Evolutionary conservation across 2,113 vertebrate genomes (phyloP).

Genomic region (Casuarius casuarius): DNA sequence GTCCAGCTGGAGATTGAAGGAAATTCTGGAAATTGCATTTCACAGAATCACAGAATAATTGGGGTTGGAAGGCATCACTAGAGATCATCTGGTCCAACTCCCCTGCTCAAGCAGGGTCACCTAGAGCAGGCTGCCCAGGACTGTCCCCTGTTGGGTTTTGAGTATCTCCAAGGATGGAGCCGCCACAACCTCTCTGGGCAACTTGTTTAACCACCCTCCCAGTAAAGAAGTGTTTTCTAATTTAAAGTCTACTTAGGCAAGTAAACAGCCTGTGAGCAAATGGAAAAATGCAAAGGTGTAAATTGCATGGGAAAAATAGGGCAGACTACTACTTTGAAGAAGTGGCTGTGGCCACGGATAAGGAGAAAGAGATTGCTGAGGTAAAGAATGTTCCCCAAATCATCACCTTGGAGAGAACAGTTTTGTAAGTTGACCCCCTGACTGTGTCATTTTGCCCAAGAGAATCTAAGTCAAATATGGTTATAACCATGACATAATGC

Average conservation of each 20-base stretch:
- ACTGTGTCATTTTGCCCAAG: not conserved
- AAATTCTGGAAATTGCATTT: no score
- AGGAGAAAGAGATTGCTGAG: not conserved
- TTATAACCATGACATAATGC: not conserved
- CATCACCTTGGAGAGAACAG: not conserved
- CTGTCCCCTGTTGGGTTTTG: no score
- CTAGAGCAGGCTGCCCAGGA: no score
- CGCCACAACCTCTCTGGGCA: no score
- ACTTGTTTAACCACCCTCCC: no score
- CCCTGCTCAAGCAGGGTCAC: no score
- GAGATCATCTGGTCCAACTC: no score
- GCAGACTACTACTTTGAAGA: fast-evolving
- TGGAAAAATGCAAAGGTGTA: not conserved
- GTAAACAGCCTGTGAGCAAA: not conserved
- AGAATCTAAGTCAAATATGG: not conserved
- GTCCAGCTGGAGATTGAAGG: no score
- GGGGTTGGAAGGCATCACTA: no score
- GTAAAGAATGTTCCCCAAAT: not conserved
- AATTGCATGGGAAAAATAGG: not conserved
- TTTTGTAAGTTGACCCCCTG: not conserved
- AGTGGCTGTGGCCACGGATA: not conserved
- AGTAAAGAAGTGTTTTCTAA: not conserved
- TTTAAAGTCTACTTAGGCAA: not conserved
- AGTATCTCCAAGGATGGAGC: no score
- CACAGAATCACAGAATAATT: no score